Evolutionary conservation across 2,797 vertebrate species (phyloP), one percentile per base, ranked within the genome.

Genomic region (Varecia variegata): DNA sequence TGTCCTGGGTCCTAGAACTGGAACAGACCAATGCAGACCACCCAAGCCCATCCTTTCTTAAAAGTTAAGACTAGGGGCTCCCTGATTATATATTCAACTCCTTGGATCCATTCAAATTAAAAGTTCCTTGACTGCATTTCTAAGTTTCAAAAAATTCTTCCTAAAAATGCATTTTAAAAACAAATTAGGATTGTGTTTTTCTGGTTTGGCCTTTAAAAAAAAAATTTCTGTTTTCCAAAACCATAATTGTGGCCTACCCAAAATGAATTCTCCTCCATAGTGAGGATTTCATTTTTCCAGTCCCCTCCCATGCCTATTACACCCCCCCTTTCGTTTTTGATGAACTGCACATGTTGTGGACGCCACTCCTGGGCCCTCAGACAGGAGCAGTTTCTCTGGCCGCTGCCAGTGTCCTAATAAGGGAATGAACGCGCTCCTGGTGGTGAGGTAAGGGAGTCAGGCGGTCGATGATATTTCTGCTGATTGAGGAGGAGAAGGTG

Each of bases 401-500:
- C 73, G 0, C 97, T 85, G 97, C 98, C 97, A 84, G 95, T 98
- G 92, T 90, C 98, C 98, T 98, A 99, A 99, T 99, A 99, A 98
- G 98, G 99, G 65, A 97, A 98, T 97, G 98, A 95, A 18, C n/a
- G 11, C n/a, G n/a, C 91, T 77, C 85, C 98, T 92, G 94, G 93
- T 97, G 98, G 97, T 98, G 98, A 98, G 97, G 97, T 98, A 97
- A 98, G 98, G 94, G 94, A 98, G 97, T 95, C 97, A 97, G 97
- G 96, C 97, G 58, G 96, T 0, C 70, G 96, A 95, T 97, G 89
- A 93, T 97, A 92, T 98, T 97, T 98, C 97, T 98, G 98, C 98
- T 98, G 98, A 98, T 98, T 89, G 97, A 98, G 97, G 86, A 98
- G 98, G 98, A 98, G 98, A 98, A 98, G 98, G 98, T 98, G 98